Evolutionary conservation across 2,113 vertebrate species (phyloP), one percentile per base, ranked within the genome.

Genomic region (Dromiciops gliroides): DNA sequence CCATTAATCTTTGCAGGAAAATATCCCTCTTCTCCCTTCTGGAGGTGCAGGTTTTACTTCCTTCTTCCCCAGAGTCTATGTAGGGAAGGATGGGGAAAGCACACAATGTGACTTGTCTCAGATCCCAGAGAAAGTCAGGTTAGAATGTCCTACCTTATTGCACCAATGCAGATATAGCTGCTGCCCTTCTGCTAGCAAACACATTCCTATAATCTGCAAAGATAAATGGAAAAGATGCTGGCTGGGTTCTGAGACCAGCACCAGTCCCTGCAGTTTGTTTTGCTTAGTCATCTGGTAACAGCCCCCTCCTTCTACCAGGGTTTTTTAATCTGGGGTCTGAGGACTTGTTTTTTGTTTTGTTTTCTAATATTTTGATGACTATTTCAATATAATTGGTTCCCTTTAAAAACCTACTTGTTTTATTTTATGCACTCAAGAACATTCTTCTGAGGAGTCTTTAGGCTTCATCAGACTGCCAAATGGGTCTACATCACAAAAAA

Each of bases 151-250:
- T 98, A 99, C 99, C 99, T 99, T 99, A 98, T 99, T 99, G 97
- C 98, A 98, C 98, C 98, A 99, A 98, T 99, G 99, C 24, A 99
- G 98, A 83, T 99, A 98, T 44, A 99, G 97, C 94, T 99, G 98
- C 96, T 99, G 99, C 25, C 99, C 99, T 97, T 99, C 99, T 96
- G 99, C 98, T 2, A 99, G 98, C 97, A 99, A 98, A 96, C 99
- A 99, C 96, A 99, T 95, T 0, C 99, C 99, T 51, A 99, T 94
- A 67, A 99, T 97, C 99, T 99, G 98, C 28, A 97, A 97, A 97
- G 96, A 89, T 90, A 98, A 97, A 97, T 90, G 96, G 44, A 95
- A 1, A 92, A 56, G 51, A 93, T 14, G 23, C 10, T 50, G 28
- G 3, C 31, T 37, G 31, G 14, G 37, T 3, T 67, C 60, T 67